Conservation (phyloP, 2,888 invertebrate genomes). For the Digitonthophagus gazella region DNA sequence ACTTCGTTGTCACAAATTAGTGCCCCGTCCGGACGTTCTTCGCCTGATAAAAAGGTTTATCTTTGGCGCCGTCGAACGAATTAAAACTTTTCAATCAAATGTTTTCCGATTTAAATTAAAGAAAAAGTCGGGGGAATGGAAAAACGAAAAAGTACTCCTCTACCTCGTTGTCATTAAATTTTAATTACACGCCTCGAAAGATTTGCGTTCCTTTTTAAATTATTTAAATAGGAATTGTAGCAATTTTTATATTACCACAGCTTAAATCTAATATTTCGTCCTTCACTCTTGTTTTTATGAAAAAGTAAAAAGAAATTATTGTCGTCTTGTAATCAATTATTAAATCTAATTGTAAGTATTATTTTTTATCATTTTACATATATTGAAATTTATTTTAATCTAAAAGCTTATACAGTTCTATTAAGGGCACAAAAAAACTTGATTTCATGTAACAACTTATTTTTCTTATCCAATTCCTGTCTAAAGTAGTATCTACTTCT, state of each 20-base stretch:
- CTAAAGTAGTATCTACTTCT: too few relatives aligned
- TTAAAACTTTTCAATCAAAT: background rate
- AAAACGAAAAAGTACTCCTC: background rate
- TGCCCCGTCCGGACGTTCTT: background rate
- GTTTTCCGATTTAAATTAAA: background rate
- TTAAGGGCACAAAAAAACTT: too few relatives aligned
- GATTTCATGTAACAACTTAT: too few relatives aligned
- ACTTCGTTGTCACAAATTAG: background rate
- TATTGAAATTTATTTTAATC: too few relatives aligned
- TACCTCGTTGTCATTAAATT: background rate
- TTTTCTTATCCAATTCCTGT: too few relatives aligned
- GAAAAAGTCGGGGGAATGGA: background rate
- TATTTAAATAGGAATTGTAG: background rate
- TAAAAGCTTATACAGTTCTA: too few relatives aligned
- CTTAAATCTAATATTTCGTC: too few relatives aligned
- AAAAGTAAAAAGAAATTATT: too few relatives aligned
- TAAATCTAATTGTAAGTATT: too few relatives aligned
- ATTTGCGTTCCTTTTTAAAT: background rate
- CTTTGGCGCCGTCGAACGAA: background rate
- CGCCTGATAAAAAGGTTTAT: background rate
- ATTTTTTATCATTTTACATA: too few relatives aligned
- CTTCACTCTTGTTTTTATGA: background rate
- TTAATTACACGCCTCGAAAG: background rate
- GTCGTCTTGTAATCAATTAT: too few relatives aligned
- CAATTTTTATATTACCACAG: background rate